Base-by-base conservation (phyloP, 1,140 invertebrate genomes). In the Neotoxoptera formosana region DNA sequence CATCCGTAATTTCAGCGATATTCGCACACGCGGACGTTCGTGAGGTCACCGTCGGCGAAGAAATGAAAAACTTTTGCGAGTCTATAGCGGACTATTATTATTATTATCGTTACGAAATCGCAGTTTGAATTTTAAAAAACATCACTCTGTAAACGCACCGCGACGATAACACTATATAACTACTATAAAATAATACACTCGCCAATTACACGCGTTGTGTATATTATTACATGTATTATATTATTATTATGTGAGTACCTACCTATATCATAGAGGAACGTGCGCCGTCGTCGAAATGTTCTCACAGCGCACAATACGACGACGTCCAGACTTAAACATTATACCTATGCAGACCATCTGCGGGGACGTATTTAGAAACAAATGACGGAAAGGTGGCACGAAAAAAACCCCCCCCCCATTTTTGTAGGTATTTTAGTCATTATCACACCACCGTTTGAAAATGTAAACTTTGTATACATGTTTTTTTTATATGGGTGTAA, bases 41-140 rank as follows among this genome's bases (percentile, higher is more conserved):
- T 41, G 7, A 45, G 83, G 83, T 84, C 83, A 36, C 2, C 8
- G 60, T 30, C 25, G 60, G 17, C 60, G 60, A n/a, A 76, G 25
- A 47, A 47, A n/a, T 1, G 45, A 86, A 30, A 47, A 86, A 47
- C 84, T 86, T 86, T 86, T 86, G 23, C 45, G 41, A 41, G 41
- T 41, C 4, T 41, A 41, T 41, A n/a, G n/a, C n/a, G n/a, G 41
- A 41, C 41, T 41, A 41, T 45, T 84, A n/a, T n/a, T n/a, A n/a
- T n/a, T n/a, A n/a, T n/a, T n/a, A n/a, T n/a, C 23, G 41, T 84
- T 45, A 45, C 9, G 23, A 84, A 84, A 45, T 47, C 45, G 84
- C 25, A 17, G 41, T 47, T 14, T 86, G 84, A 86, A 86, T 86
- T 86, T 86, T 86, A 86, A 86, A 86, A 86, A 86, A 86, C 84